Percentiles rank a stretch among this genome's conserved stretches.
phyloP scores from a whole-genome alignment of 2,888 invertebrate genomes.

The Chirona hameri region DNA sequence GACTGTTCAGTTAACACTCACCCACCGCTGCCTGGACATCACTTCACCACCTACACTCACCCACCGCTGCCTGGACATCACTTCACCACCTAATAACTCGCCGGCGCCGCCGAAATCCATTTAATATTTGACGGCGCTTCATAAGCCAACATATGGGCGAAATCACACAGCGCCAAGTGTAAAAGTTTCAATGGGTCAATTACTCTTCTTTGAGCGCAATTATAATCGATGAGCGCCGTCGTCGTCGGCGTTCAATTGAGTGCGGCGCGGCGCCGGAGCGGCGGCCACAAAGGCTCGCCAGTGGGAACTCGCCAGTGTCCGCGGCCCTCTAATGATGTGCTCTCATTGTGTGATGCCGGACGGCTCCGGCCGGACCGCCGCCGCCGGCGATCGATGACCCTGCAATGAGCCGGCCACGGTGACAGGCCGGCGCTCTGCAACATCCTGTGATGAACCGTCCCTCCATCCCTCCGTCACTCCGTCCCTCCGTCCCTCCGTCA shows the following conservation, averaged over 20 bases:
- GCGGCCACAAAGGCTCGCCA: not conserved
- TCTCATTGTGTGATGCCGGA: not conserved
- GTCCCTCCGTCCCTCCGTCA: no score
- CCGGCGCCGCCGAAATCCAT: not conserved
- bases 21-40: not conserved
- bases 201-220: slow-evolving; percentile 24
- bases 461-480: no score
- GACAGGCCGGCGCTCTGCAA: no score
- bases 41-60: not conserved
- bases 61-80: not conserved
- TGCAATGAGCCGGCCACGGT: no score
- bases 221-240: not conserved
- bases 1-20: no score
- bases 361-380: no score
- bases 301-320: not conserved
- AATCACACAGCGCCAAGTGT: slow-evolving; percentile 26
- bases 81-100: not conserved
- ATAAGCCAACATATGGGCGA: not conserved
- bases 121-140: slow-evolving; percentile 24
- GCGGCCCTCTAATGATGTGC: not conserved
- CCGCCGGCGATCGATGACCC: no score
- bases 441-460: no score
- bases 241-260: not conserved
- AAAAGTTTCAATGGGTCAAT: slow-evolving; percentile 28
- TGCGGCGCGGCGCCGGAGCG: not conserved